Evolutionary conservation across 2,797 vertebrate species (phyloP), one percentile per base, ranked within the genome.

Genomic region (Acanthis flammea): DNA sequence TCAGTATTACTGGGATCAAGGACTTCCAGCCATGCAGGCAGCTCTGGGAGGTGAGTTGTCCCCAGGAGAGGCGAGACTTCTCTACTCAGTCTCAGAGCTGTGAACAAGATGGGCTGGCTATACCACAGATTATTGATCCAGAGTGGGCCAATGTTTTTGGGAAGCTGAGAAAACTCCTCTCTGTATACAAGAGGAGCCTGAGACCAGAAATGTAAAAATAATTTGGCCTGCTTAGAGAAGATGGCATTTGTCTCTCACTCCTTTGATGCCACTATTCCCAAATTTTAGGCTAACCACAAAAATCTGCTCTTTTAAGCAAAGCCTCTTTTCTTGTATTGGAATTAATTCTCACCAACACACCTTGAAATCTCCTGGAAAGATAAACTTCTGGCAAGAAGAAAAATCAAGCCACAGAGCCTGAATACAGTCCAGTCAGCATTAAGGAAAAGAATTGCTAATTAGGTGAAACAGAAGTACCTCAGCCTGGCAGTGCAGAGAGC

Each of bases 401-500:
- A 83, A 93, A 70, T 28, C 31, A n/a, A 77, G 53, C 9, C 22
- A 42, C 45, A 65, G 55, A 61, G 41, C 23, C 78, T 70, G 60
- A 88, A 91, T 58, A 72, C 45, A 54, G 63, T 70, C 82, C 77
- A 93, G 72, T 90, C 60, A 65, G 91, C 73, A 82, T 47, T 67
- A 73, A 73, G 79, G 53, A 57, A 81, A 87, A 62, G 61, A 88
- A 57, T 18, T 54, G 66, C 54, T 90, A 90, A 95, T 90, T 82
- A 88, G 39, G 50, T 44, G 55, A 89, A 90, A 82, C 12, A 6
- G 22, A 92, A 88, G 45, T 41, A 88, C 50, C 71, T 78, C 76
- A 86, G 73, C 61, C 72, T 71, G 61, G 48, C 45, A 92, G 66
- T 7, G 35, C 25, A 41, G 70, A 54, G 33, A 67, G 9, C 31